Conservation (phyloP, 2,113 vertebrate genomes). For the Centropristis striata region DNA sequence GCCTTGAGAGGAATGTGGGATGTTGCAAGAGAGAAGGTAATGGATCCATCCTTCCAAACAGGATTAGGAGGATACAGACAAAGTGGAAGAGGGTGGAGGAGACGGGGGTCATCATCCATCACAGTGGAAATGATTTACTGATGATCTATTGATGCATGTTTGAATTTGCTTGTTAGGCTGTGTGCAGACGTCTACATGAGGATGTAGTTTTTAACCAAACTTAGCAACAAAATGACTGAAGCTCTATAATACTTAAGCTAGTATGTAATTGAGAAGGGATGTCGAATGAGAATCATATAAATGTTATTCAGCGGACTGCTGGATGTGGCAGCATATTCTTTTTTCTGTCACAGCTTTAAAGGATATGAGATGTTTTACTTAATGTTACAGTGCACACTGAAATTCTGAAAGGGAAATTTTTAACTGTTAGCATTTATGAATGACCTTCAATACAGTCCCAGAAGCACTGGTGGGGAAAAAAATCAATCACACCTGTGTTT, state of each 20-base stretch:
- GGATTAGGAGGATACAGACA: constrained; percentile 46
- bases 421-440: constrained; percentile 3
- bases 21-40: constrained; percentile 49
- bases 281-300: background rate
- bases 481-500: constrained; percentile 30
- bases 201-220: background rate
- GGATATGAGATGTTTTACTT: background rate
- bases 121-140: constrained; percentile 40
- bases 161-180: constrained; percentile 23
- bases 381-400: background rate
- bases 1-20: constrained; percentile 55
- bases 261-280: background rate
- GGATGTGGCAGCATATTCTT: background rate
- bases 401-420: background rate
- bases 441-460: constrained; percentile 41
- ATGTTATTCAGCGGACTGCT: background rate
- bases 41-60: constrained; percentile 59
- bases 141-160: constrained; percentile 36
- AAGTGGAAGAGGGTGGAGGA: constrained; percentile 14
- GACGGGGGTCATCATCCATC: constrained; percentile 45
- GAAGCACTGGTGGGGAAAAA: constrained; percentile 3
- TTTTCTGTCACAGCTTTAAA: background rate
- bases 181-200: background rate
- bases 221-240: background rate
- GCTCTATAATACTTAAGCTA: too few relatives aligned